phyloP scores from a whole-genome alignment of 2,888 invertebrate genomes.

The Helicoverpa assulta region DNA sequence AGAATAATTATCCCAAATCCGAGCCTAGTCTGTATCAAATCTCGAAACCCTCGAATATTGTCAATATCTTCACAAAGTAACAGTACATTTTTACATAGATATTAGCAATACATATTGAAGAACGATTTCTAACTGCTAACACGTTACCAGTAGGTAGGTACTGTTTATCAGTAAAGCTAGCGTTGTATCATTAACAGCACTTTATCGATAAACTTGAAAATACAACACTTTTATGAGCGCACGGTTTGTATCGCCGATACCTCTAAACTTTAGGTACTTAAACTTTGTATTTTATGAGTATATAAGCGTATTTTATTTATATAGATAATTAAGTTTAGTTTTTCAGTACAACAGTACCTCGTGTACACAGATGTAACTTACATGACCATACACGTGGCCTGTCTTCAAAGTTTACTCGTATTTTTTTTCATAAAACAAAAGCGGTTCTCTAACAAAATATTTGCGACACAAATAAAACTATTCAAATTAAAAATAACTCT shows the following conservation, averaged over 20 bases:
- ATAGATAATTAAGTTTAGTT: slow-evolving; percentile 19
- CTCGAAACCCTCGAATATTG: not conserved
- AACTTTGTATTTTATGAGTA: slow-evolving; percentile 41
- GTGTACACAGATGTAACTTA: too few species aligned
- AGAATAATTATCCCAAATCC: not conserved
- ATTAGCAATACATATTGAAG: slow-evolving; percentile 23
- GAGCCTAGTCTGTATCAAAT: not conserved
- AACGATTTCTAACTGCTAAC: slow-evolving; percentile 15
- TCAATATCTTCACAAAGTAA: slow-evolving; percentile 1
- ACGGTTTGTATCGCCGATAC: slow-evolving; percentile 43
- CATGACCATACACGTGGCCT: too few species aligned
- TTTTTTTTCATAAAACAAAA: too few species aligned
- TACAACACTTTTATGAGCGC: slow-evolving; percentile 53
- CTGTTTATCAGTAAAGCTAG: slow-evolving; percentile 39
- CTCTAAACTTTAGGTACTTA: slow-evolving; percentile 28
- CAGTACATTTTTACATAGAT: slow-evolving; percentile 34
- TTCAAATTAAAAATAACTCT: too few species aligned
- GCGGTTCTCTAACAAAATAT: too few species aligned
- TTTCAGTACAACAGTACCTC: not conserved
- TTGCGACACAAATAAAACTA: too few species aligned
- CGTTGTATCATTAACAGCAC: slow-evolving; percentile 45
- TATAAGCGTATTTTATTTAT: slow-evolving; percentile 32
- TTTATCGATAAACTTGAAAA: slow-evolving; percentile 52
- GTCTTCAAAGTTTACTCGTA: too few species aligned
- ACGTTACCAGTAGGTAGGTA: slow-evolving; percentile 11